Conservation (phyloP, 2,113 vertebrate genomes). For the Mohoua ochrocephala region DNA sequence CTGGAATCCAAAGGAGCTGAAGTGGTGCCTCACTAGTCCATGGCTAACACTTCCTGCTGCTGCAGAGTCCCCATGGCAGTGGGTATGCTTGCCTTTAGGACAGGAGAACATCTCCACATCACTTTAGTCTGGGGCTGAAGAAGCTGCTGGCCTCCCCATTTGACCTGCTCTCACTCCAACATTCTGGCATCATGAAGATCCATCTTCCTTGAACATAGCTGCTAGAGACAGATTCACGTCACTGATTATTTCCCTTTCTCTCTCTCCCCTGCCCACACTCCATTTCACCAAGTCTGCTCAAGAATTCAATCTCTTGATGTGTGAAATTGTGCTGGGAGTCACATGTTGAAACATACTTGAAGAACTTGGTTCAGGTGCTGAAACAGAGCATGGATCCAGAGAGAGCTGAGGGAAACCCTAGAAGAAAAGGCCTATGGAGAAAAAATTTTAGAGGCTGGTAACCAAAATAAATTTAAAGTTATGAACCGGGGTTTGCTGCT, state of each 20-base stretch:
- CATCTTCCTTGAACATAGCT: neutral
- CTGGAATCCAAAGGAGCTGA: neutral
- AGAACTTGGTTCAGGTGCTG: neutral
- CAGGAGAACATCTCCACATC: neutral
- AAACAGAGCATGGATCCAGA: neutral
- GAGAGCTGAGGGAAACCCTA: neutral
- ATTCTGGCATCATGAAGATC: neutral
- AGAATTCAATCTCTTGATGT: neutral
- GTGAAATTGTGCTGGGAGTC: neutral
- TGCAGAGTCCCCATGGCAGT: neutral
- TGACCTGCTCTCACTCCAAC: neutral
- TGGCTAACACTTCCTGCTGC: rapidly evolving
- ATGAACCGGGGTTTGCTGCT: neutral
- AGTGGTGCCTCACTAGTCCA: neutral
- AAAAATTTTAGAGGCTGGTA: neutral
- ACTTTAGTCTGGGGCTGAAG: neutral
- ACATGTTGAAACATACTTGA: neutral
- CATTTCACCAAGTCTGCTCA: neutral
- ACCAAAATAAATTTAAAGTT: neutral
- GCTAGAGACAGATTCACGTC: neutral
- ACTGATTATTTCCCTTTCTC: neutral
- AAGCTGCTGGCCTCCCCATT: neutral
- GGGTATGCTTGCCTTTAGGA: neutral
- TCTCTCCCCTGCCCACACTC: neutral
- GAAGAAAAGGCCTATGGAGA: neutral